Evolutionary conservation across 1,140 invertebrate genomes (phyloP).

Genomic region (Drosophila nigrodunni): DNA sequence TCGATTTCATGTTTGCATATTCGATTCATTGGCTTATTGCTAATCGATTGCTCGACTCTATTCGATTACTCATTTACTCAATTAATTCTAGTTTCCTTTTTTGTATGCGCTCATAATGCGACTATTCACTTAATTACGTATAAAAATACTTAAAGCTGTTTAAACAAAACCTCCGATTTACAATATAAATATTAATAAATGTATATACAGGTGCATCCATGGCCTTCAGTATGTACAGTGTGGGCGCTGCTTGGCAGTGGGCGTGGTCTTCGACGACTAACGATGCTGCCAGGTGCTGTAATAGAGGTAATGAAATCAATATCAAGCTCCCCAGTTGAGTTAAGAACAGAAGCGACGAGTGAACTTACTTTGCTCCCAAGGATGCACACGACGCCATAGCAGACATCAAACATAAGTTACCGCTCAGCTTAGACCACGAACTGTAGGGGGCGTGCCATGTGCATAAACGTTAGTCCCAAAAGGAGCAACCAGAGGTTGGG

Average conservation of each 20-base stretch:
- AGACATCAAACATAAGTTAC: slow-evolving; percentile 76
- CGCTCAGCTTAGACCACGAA: slow-evolving; percentile 52
- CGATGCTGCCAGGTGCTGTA: slow-evolving; percentile 45
- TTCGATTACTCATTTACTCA: slow-evolving; percentile 21
- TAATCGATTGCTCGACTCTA: slow-evolving; percentile 40
- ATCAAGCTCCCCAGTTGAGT: slow-evolving; percentile 10
- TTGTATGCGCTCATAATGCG: slow-evolving; percentile 21
- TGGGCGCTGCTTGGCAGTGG: slow-evolving; percentile 24
- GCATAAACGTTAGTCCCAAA: slow-evolving; percentile 47
- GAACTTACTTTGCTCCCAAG: slow-evolving; percentile 31
- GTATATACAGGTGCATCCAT: slow-evolving; percentile 61
- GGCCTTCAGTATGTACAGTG: slow-evolving; percentile 17
- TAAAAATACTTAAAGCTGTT: slow-evolving; percentile 82
- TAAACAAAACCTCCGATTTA: slow-evolving; percentile 71
- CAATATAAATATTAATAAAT: slow-evolving; percentile 1
- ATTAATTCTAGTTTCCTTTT: neutral
- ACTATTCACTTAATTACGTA: slow-evolving; percentile 74
- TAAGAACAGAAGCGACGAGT: neutral
- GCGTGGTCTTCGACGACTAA: slow-evolving; percentile 15
- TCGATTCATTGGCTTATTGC: slow-evolving; percentile 53
- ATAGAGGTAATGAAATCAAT: slow-evolving; percentile 57
- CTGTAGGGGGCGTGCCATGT: slow-evolving; percentile 12
- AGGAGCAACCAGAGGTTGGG: slow-evolving; percentile 66
- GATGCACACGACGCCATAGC: slow-evolving; percentile 27
- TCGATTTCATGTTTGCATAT: slow-evolving; percentile 53